These are phyloP conservation scores for Oryzaephilus surinamensis DNA, from an alignment of 1,140 invertebrate genomes.

Conservation along the genomic window DNA sequence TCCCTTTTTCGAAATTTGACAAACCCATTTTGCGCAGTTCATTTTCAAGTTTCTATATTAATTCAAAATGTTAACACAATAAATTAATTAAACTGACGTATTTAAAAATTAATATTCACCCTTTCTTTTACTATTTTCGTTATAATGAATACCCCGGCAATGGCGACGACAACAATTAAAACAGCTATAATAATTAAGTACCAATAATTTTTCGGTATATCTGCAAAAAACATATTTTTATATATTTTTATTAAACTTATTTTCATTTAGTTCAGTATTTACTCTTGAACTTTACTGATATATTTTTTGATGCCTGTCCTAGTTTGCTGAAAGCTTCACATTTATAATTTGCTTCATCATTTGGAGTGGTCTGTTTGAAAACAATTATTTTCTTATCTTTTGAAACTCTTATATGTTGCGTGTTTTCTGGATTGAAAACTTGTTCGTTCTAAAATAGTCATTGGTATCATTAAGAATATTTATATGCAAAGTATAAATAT, in stretches of 20 bases:
- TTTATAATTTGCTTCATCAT: not conserved
- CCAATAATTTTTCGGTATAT: not conserved
- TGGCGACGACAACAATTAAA: not conserved
- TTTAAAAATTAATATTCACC: too few species aligned
- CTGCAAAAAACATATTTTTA: too few species aligned
- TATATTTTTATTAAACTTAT: not conserved
- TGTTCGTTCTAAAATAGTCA: not conserved
- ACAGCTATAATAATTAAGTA: not conserved
- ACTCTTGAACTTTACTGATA: not conserved
- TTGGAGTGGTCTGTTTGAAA: not conserved
- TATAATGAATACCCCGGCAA: not conserved
- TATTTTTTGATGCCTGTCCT: not conserved
- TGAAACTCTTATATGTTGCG: not conserved
- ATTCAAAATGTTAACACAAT: too few species aligned
- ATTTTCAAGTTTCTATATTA: slow-evolving; percentile 37
- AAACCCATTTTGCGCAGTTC: slow-evolving; percentile 55
- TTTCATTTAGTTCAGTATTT: not conserved
- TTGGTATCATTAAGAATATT: not conserved
- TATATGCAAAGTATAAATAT: not conserved
- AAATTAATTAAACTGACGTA: too few species aligned
- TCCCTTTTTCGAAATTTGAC: slow-evolving; percentile 68
- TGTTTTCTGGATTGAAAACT: not conserved
- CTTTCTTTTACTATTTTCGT: too few species aligned
- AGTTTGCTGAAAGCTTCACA: not conserved
- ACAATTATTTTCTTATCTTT: not conserved